Base-by-base conservation (phyloP, 2,888 invertebrate genomes). In the Strigamia transsilvanica region DNA sequence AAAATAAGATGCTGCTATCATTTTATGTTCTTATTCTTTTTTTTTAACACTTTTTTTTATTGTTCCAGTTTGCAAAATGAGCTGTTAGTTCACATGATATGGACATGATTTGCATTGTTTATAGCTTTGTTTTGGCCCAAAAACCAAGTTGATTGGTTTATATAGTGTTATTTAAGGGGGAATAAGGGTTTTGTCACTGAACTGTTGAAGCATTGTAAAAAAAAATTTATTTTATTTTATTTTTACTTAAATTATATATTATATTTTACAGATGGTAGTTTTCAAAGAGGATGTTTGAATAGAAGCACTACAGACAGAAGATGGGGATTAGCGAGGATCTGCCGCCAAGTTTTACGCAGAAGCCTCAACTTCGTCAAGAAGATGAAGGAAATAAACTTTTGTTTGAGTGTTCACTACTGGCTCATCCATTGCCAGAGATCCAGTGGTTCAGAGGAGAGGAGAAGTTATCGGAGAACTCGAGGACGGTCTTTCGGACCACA, bases 301-400 rank as follows among this genome's bases (percentile, higher is more conserved):
- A 12, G 6, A 46, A 12, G 6, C 46, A 46, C 12, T 46, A 46
- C 4, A 46, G 46, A 34, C 7, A 3, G 18, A 82, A n/a, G 34
- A 94, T 94, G 94, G 94, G 94, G 91, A 93, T 93, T 90, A 92
- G 93, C 88, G 97, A 97, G 90, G 96, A 97, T 90, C 94, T 96
- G 91, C 97, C 98, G 90, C 98, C 98, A 89, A 97, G 97, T 92
- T 98, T 98, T 91, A 96, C 96, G 86, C 96, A 97, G 91, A 98
- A 98, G 93, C 98, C 98, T 85, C 95, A 96, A 89, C 92, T 98
- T 87, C 92, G 97, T 86, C 97, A 98, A 89, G 98, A 98, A 89
- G 97, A 97, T 89, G 97, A 97, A 88, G 97, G 97, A 87, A 97
- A 97, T 90, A 93, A 95, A 87, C 92, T 97, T 88, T 93, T 97